Evolutionary conservation across 2,113 vertebrate species (phyloP).

Genomic region (Holacanthus passer): DNA sequence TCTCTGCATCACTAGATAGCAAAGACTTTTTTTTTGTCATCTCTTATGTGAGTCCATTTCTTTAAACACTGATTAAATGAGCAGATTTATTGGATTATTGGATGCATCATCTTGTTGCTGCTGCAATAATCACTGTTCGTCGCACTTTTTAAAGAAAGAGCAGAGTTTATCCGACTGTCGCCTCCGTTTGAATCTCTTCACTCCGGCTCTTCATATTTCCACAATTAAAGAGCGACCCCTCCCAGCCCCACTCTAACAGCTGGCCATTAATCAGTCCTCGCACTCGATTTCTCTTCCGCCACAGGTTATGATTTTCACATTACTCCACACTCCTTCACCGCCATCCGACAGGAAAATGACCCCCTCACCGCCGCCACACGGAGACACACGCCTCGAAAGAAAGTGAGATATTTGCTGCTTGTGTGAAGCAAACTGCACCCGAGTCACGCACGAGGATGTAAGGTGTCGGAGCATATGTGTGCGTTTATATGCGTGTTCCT

Average conservation of each 20-base stretch:
- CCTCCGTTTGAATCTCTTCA: slow-evolving; percentile 42
- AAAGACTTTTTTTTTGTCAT: too few species aligned
- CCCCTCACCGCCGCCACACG: neutral
- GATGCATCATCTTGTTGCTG: neutral
- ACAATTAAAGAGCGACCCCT: slow-evolving; percentile 63
- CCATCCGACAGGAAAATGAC: slow-evolving; percentile 60
- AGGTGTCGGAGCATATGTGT: neutral
- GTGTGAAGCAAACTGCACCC: neutral
- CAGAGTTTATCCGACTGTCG: neutral
- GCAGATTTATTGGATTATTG: neutral
- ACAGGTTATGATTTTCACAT: slow-evolving; percentile 78
- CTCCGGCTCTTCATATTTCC: slow-evolving; percentile 64
- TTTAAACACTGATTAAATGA: slow-evolving; percentile 6
- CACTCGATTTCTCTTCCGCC: slow-evolving; percentile 67
- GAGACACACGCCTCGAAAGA: neutral
- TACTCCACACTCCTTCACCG: slow-evolving; percentile 45
- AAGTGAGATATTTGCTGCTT: slow-evolving; percentile 13
- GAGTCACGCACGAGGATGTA: neutral
- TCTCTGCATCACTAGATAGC: neutral
- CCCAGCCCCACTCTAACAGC: slow-evolving; percentile 56
- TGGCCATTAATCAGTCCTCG: slow-evolving; percentile 72
- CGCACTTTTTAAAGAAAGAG: slow-evolving; percentile 3
- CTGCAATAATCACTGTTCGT: neutral
- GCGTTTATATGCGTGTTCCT: neutral
- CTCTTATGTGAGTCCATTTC: neutral